A percentile compares a stretch with the other conserved stretches of the same genome.
Evolutionary conservation across 2,888 invertebrate genomes (phyloP).

Genomic region (Pammene fasciana): DNA sequence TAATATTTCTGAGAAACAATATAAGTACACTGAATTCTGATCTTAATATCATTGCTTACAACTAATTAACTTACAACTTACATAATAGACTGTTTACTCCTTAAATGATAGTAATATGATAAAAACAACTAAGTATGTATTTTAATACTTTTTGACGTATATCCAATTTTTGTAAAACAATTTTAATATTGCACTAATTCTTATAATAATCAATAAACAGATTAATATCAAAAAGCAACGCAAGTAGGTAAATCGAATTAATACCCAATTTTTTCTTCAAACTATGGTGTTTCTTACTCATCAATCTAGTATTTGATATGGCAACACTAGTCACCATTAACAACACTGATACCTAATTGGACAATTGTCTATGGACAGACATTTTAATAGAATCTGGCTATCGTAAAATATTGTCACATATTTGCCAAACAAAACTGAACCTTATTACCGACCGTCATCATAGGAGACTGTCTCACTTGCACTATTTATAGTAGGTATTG

Average conservation of each 20-base stretch:
- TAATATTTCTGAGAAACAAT: slow-evolving; percentile 7
- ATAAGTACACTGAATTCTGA: slow-evolving; percentile 6
- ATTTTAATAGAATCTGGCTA: too few species aligned
- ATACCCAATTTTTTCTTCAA: slow-evolving; percentile 7
- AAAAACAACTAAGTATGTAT: too few species aligned
- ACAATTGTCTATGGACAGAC: slow-evolving; percentile 18
- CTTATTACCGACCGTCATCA: too few species aligned
- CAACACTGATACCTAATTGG: slow-evolving; percentile 16
- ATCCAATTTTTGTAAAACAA: neutral
- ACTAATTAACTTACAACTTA: slow-evolving; percentile 5
- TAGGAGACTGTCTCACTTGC: too few species aligned
- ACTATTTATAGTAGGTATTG: too few species aligned
- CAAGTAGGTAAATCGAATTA: slow-evolving; percentile 15
- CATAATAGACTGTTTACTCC: neutral
- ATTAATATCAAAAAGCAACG: neutral
- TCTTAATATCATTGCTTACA: neutral
- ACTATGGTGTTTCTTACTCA: slow-evolving; percentile 4
- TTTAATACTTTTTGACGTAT: neutral
- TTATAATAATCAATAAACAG: neutral
- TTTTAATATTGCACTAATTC: neutral
- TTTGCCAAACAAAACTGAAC: too few species aligned
- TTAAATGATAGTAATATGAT: too few species aligned
- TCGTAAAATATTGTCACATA: too few species aligned
- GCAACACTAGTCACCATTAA: slow-evolving; percentile 22
- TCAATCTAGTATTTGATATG: slow-evolving; percentile 12